Evolutionary conservation across 2,797 vertebrate genomes (phyloP).

Genomic region (Heterohyrax brucei): DNA sequence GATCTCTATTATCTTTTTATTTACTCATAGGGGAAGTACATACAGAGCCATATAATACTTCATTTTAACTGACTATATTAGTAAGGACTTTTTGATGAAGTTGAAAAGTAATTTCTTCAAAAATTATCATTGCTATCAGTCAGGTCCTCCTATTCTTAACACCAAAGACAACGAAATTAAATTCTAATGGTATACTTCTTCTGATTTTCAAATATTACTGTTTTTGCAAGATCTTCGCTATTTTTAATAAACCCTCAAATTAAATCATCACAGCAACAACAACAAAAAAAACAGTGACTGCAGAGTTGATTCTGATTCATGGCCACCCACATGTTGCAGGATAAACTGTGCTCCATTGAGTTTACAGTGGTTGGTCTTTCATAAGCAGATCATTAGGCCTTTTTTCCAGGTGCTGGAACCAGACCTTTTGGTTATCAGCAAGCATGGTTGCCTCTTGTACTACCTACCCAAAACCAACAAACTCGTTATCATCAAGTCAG

Average conservation of each 20-base stretch:
- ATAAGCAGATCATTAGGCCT: no score
- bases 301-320: no score
- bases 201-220: neutral
- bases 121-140: neutral
- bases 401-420: no score
- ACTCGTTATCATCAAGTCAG: no score
- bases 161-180: neutral
- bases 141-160: neutral
- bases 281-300: no score
- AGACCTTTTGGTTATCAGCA: no score
- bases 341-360: no score
- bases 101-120: slow-evolving; percentile 9
- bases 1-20: slow-evolving; percentile 4
- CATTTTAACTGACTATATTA: neutral
- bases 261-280: neutral
- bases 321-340: no score
- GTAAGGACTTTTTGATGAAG: neutral
- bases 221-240: neutral
- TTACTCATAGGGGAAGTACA: slow-evolving; percentile 18
- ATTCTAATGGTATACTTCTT: neutral
- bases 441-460: no score
- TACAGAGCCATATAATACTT: neutral
- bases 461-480: no score
- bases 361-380: no score
- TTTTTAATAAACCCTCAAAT: neutral